These are phyloP conservation scores for Hydractinia symbiolongicarpus DNA, from an alignment of 30 jellyfish, hydroid and myxozoan species.

Conservation along the genomic window DNA sequence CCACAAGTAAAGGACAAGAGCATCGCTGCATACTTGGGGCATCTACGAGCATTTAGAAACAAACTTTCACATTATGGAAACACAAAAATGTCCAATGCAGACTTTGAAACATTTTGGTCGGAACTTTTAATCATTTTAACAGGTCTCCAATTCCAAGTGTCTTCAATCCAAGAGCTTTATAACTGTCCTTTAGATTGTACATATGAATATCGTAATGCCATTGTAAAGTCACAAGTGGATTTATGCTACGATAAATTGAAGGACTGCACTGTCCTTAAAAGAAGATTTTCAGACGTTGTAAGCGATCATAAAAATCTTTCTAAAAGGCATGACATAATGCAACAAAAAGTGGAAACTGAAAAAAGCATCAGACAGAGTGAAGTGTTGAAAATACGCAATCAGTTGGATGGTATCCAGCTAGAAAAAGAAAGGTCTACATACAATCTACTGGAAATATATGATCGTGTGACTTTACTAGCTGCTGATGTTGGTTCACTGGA, in stretches of 20 bases:
- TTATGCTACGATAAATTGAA: not conserved
- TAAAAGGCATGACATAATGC: too few relatives aligned
- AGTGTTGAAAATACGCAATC: too few relatives aligned
- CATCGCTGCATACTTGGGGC: not conserved
- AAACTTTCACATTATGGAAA: slow-evolving; percentile 14
- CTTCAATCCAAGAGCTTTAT: not conserved
- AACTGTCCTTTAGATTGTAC: not conserved
- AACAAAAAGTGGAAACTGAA: too few relatives aligned
- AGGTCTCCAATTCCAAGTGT: not conserved
- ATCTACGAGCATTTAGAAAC: not conserved
- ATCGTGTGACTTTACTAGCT: too few relatives aligned
- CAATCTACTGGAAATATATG: too few relatives aligned
- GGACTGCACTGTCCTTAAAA: not conserved
- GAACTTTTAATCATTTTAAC: not conserved
- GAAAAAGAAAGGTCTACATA: too few relatives aligned
- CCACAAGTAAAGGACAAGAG: not conserved
- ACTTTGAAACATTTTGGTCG: not conserved
- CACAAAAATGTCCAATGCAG: not conserved
- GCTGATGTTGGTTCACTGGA: too few relatives aligned
- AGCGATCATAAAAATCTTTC: too few relatives aligned
- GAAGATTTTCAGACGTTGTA: too few relatives aligned
- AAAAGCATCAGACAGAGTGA: too few relatives aligned
- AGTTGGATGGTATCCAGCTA: too few relatives aligned
- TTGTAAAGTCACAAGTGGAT: not conserved
- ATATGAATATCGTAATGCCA: not conserved